Evolutionary conservation across 2,113 vertebrate genomes (phyloP).

Genomic region (Pampusana beccarii): DNA sequence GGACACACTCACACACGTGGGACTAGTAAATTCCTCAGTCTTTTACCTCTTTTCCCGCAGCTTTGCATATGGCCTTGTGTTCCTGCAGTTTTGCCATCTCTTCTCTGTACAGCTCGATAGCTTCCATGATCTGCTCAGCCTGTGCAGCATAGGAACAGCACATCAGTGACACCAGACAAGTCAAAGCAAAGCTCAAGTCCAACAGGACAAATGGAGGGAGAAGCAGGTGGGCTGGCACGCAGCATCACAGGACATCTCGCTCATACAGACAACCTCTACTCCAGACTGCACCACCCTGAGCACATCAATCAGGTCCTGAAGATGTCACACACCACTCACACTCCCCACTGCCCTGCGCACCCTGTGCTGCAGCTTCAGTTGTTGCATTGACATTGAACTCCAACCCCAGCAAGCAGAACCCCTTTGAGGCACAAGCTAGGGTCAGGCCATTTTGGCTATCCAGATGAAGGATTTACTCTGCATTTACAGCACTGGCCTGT

Average conservation of each 20-base stretch:
- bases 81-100: constrained; percentile 87
- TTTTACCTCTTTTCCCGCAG: constrained; percentile 88
- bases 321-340: neutral
- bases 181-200: neutral
- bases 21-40: neutral
- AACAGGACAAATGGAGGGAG: neutral
- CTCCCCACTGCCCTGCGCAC: neutral
- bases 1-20: neutral
- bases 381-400: neutral
- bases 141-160: constrained; percentile 33
- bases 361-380: neutral
- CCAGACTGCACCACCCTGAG: neutral
- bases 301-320: neutral
- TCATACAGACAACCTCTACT: neutral
- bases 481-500: neutral
- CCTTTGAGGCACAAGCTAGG: neutral
- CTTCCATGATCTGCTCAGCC: constrained; percentile 97
- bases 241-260: neutral
- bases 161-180: neutral
- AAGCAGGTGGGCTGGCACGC: neutral
- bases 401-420: neutral
- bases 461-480: neutral
- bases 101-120: constrained; percentile 88
- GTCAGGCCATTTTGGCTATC: neutral
- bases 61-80: constrained; percentile 83